A percentile compares a stretch with the other conserved stretches of the same genome.
phyloP scores from a whole-genome alignment of 2,888 invertebrate species.

The Notodonta ziczac region DNA sequence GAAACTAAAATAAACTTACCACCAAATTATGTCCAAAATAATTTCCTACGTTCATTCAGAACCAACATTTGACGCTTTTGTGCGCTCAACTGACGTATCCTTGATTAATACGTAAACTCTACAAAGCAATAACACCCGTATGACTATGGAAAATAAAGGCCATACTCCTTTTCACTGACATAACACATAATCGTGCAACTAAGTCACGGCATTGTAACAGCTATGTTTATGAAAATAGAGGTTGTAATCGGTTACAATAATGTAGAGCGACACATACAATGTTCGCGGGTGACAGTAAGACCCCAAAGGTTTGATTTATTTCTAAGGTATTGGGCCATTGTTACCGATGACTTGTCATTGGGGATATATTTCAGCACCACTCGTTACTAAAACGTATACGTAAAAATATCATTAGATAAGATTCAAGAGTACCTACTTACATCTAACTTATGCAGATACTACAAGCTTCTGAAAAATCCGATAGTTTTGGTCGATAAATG shows the following conservation, averaged over 20 bases:
- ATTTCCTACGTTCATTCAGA: conserved; percentile 39
- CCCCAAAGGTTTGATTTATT: conserved; percentile 43
- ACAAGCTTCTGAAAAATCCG: too few species aligned
- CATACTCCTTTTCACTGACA: conserved; percentile 20
- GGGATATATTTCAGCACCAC: conserved; percentile 30
- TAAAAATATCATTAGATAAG: too few species aligned
- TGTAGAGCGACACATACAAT: conserved; percentile 25
- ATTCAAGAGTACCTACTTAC: too few species aligned
- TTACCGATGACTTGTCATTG: conserved; percentile 40
- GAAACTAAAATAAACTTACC: conserved; percentile 21
- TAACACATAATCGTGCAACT: conserved; percentile 5
- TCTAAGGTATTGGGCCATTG: conserved; percentile 40
- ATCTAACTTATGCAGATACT: too few species aligned
- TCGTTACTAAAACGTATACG: conserved; percentile 11
- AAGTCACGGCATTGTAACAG: conserved; percentile 24
- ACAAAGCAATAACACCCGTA: conserved; percentile 22
- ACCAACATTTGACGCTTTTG: conserved; percentile 41
- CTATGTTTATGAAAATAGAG: conserved; percentile 13
- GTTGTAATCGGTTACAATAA: conserved; percentile 8
- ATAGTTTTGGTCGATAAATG: too few species aligned
- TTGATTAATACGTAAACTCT: conserved; percentile 30
- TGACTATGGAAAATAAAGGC: conserved; percentile 12
- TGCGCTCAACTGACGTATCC: conserved; percentile 29
- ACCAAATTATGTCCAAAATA: conserved; percentile 32
- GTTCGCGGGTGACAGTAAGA: conserved; percentile 25